Evolutionary conservation across 2,113 vertebrate species (phyloP).

Genomic region (Pardalotus punctatus): DNA sequence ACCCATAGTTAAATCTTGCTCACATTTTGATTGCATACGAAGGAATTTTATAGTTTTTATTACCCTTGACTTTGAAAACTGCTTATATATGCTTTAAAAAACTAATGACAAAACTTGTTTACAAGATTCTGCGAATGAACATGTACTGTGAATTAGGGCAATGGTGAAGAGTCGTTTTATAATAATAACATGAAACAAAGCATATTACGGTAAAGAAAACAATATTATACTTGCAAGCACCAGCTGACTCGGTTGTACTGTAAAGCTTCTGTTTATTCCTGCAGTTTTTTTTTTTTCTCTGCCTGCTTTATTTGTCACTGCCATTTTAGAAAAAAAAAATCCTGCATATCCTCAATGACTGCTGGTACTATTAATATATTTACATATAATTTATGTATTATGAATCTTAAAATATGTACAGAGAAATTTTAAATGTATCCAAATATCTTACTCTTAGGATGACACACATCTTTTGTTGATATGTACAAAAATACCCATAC

Average conservation of each 20-base stretch:
- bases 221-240: background rate
- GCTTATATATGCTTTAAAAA: background rate
- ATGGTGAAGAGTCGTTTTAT: background rate
- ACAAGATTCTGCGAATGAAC: background rate
- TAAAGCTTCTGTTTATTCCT: background rate
- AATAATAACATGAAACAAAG: background rate
- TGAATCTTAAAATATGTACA: background rate
- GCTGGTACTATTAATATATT: background rate
- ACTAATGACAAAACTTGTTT: background rate
- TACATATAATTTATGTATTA: background rate
- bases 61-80: conserved; percentile 8
- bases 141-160: background rate
- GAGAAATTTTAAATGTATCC: background rate
- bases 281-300: background rate
- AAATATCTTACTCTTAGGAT: background rate
- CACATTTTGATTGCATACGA: background rate
- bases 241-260: background rate
- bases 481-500: background rate
- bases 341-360: background rate
- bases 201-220: background rate
- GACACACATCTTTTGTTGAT: background rate
- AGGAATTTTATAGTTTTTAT: background rate
- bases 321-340: background rate
- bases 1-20: background rate
- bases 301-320: background rate